Percentiles rank a stretch among this genome's conserved stretches.
Evolutionary conservation across 2,888 invertebrate genomes (phyloP).

Genomic region (Dryomyza anilis): DNA sequence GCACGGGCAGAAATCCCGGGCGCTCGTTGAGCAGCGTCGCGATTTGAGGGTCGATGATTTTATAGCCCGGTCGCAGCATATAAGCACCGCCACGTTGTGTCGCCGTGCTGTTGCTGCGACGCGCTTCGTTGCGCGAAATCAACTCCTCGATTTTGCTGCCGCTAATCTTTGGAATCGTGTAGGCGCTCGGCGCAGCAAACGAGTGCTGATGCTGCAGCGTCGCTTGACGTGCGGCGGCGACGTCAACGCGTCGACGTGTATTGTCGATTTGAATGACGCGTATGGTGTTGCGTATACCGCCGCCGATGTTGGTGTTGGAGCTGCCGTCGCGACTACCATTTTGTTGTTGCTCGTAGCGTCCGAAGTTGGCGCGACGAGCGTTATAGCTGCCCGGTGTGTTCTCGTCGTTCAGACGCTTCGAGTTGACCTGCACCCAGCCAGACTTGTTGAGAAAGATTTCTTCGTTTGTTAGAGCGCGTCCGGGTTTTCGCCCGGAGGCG

Average conservation of each 20-base stretch:
- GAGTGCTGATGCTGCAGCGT: constrained; percentile 44
- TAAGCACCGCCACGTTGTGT: constrained; percentile 43
- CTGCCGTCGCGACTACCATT: constrained; percentile 34
- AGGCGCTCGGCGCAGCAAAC: constrained; percentile 37
- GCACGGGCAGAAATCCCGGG: constrained; percentile 60
- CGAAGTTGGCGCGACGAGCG: constrained; percentile 42
- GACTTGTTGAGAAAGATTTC: constrained; percentile 61
- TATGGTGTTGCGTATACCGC: constrained; percentile 42
- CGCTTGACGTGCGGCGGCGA: constrained; percentile 38
- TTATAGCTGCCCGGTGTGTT: constrained; percentile 41
- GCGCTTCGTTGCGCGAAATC: constrained; percentile 58
- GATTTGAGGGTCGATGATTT: constrained; percentile 57
- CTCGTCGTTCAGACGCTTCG: constrained; percentile 56
- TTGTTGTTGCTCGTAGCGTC: constrained; percentile 49
- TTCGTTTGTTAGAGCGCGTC: constrained; percentile 45
- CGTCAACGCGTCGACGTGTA: constrained; percentile 39
- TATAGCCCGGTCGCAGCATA: constrained; percentile 55
- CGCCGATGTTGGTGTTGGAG: constrained; percentile 7
- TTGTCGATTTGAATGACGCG: constrained; percentile 52
- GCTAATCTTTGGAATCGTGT: constrained; percentile 47
- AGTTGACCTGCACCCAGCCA: constrained; percentile 64
- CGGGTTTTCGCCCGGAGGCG: constrained; percentile 35
- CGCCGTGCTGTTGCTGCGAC: constrained; percentile 41
- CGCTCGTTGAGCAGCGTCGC: constrained; percentile 59
- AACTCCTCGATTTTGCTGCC: constrained; percentile 60